Evolutionary conservation across 2,113 vertebrate species (phyloP).

Genomic region (Kryptolebias marmoratus): DNA sequence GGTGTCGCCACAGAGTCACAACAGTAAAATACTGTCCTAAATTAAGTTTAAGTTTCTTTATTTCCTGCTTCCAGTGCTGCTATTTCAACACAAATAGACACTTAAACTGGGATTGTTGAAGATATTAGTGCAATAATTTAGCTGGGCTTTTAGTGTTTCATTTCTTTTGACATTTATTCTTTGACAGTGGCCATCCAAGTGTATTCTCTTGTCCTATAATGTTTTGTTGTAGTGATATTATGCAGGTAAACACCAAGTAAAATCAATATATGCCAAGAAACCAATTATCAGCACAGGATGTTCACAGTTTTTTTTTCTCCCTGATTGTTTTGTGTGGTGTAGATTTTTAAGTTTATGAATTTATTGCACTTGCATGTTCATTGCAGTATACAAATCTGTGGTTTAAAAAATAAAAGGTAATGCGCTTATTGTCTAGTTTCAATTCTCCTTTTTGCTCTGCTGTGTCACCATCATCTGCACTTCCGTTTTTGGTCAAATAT

Average conservation of each 20-base stretch:
- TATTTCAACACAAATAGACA: too few species aligned
- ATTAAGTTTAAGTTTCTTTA: too few species aligned
- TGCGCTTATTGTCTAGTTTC: background rate
- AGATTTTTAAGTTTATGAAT: too few species aligned
- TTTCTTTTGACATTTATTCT: too few species aligned
- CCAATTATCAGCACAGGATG: background rate
- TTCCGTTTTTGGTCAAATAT: background rate
- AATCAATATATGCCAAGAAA: background rate
- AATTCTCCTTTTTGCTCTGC: too few species aligned
- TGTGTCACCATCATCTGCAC: background rate
- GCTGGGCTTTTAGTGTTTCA: too few species aligned
- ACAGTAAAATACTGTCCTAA: background rate
- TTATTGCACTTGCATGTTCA: background rate
- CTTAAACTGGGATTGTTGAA: background rate
- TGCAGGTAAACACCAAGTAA: background rate
- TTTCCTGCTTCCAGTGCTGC: background rate
- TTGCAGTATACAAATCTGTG: background rate
- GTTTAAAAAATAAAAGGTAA: background rate
- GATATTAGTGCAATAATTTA: background rate
- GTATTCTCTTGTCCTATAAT: too few species aligned
- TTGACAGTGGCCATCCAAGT: too few species aligned
- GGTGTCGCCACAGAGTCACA: constrained; percentile 10
- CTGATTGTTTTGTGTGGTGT: too few species aligned
- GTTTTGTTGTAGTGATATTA: too few species aligned
- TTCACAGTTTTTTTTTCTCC: too few species aligned